Conservation (phyloP, 2,888 invertebrate species). For the Coelinius sp. region DNA sequence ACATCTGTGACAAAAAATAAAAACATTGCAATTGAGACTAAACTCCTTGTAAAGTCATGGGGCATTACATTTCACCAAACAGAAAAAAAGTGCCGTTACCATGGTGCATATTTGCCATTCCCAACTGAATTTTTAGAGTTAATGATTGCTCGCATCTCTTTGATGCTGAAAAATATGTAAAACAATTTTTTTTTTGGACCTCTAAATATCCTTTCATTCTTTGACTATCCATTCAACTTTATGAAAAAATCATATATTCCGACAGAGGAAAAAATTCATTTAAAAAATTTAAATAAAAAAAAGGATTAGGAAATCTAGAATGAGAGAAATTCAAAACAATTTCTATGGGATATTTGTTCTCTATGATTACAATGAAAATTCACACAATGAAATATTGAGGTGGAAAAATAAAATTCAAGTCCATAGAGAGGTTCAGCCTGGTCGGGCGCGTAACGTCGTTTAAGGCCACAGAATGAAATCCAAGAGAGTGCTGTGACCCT, state of each 20-base stretch:
- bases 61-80: too few relatives aligned
- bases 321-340: constrained; percentile 25
- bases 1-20: too few relatives aligned
- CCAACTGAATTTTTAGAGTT: background rate
- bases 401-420: background rate
- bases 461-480: constrained; percentile 30
- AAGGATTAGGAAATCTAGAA: background rate
- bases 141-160: background rate
- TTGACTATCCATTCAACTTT: background rate
- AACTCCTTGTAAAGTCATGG: too few relatives aligned
- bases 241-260: background rate
- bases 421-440: too few relatives aligned
- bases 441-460: constrained; percentile 41
- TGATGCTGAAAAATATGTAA: constrained; percentile 1
- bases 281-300: background rate
- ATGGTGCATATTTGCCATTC: background rate
- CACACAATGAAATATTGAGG: constrained; percentile 27
- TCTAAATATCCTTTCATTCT: background rate
- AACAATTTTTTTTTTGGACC: background rate
- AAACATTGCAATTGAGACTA: too few relatives aligned
- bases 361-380: background rate
- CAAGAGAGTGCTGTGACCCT: constrained; percentile 29
- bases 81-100: background rate
- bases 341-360: constrained; percentile 23
- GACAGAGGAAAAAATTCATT: background rate